phyloP scores from a whole-genome alignment of 37 sponge, comb jelly and placozoan genomes.

The Trichoplax adhaerens region DNA sequence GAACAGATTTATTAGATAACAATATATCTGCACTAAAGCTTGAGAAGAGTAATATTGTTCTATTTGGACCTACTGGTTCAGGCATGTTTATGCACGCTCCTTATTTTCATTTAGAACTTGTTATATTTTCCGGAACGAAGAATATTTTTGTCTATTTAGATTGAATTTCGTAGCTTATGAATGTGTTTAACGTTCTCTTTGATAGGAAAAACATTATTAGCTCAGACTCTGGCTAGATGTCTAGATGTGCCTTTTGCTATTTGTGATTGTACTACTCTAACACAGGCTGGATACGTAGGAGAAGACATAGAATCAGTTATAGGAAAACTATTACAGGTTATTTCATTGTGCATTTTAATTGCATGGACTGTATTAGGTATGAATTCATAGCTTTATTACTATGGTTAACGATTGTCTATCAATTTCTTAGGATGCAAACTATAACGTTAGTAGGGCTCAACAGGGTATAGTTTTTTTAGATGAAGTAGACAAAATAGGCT shows the following conservation, averaged over 20 bases:
- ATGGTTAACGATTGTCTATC: too few relatives aligned
- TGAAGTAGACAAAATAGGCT: constrained; percentile 95
- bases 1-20: too few relatives aligned
- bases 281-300: constrained; percentile 99
- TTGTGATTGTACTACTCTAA: constrained; percentile 97
- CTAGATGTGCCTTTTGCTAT: constrained; percentile 93
- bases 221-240: constrained; percentile 65
- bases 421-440: constrained; percentile 42
- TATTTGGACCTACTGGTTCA: constrained; percentile 94
- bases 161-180: background rate
- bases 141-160: background rate
- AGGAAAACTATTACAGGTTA: constrained; percentile 27
- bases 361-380: too few relatives aligned
- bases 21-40: constrained; percentile 8
- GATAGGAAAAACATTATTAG: constrained; percentile 82
- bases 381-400: too few relatives aligned
- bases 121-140: background rate
- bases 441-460: constrained; percentile 46
- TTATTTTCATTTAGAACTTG: background rate
- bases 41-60: constrained; percentile 93
- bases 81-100: constrained; percentile 23
- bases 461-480: constrained; percentile 82
- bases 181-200: background rate
- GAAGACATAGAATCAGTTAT: constrained; percentile 67
- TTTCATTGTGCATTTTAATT: too few relatives aligned